phyloP scores from a whole-genome alignment of 1,140 invertebrate species.

The Macrobrachium rosenbergii region DNA sequence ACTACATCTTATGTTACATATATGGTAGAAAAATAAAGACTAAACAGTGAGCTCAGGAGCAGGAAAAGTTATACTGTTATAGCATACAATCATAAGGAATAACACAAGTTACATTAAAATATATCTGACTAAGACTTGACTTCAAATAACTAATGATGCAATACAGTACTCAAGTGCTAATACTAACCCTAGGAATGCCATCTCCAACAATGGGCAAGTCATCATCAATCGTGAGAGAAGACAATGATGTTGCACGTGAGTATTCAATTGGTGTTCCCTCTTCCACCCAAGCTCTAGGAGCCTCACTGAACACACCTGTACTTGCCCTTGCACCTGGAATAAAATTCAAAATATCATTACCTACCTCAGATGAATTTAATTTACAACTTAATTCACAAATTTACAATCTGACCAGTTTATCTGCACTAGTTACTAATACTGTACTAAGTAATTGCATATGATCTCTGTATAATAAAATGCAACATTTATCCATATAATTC shows the following conservation, averaged over 20 bases:
- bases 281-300: slow-evolving; percentile 66
- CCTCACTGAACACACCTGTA: slow-evolving; percentile 66
- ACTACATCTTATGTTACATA: no score
- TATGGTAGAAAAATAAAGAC: no score
- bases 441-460: neutral
- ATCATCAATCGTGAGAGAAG: slow-evolving; percentile 67
- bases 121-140: neutral
- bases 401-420: no score
- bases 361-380: neutral
- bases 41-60: no score
- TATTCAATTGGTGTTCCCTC: slow-evolving; percentile 66
- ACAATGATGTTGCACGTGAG: slow-evolving; percentile 64
- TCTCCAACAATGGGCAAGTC: slow-evolving; percentile 44
- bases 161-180: neutral
- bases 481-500: neutral
- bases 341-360: neutral
- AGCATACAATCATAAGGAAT: no score
- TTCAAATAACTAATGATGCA: neutral
- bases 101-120: no score
- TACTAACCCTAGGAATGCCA: slow-evolving; percentile 47
- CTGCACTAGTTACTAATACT: neutral
- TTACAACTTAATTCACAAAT: no score
- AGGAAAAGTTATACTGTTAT: no score
- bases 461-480: neutral
- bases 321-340: slow-evolving; percentile 29